Percentiles rank a stretch among this genome's conserved stretches.
Conservation (phyloP, 2,888 invertebrate species). For the Erebia ligea region DNA sequence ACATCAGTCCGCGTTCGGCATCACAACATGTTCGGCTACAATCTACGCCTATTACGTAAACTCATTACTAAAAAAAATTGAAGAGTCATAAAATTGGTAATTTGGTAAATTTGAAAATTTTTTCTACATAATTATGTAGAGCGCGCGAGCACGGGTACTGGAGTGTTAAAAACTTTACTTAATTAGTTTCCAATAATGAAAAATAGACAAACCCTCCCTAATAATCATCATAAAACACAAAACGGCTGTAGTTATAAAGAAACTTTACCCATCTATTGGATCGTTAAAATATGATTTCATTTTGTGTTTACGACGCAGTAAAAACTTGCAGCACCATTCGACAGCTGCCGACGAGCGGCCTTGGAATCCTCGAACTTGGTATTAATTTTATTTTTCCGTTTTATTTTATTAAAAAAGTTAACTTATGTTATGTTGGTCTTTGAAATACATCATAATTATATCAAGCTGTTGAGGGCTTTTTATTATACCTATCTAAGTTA, state of each 20-base stretch:
- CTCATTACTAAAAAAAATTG: no score
- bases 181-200: neutral
- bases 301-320: slow-evolving; percentile 78
- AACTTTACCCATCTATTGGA: slow-evolving; percentile 72
- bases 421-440: no score
- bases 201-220: slow-evolving; percentile 9
- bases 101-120: no score
- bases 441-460: no score
- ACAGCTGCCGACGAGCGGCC: slow-evolving; percentile 30
- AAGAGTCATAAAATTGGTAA: no score
- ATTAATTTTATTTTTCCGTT: slow-evolving; percentile 5
- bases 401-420: neutral
- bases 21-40: no score
- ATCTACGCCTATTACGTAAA: no score
- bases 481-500: no score
- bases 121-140: no score
- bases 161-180: neutral
- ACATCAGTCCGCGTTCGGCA: no score
- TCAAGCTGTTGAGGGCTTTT: no score
- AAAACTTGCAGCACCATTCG: slow-evolving; percentile 69
- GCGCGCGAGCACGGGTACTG: no score
- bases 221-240: slow-evolving; percentile 16
- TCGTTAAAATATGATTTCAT: slow-evolving; percentile 81
- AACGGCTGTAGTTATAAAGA: slow-evolving; percentile 8
- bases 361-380: slow-evolving; percentile 16